A percentile compares a stretch with the other conserved stretches of the same genome.
These are phyloP conservation scores for Balearica regulorum DNA, from an alignment of 2,797 vertebrate genomes.

Conservation along the genomic window DNA sequence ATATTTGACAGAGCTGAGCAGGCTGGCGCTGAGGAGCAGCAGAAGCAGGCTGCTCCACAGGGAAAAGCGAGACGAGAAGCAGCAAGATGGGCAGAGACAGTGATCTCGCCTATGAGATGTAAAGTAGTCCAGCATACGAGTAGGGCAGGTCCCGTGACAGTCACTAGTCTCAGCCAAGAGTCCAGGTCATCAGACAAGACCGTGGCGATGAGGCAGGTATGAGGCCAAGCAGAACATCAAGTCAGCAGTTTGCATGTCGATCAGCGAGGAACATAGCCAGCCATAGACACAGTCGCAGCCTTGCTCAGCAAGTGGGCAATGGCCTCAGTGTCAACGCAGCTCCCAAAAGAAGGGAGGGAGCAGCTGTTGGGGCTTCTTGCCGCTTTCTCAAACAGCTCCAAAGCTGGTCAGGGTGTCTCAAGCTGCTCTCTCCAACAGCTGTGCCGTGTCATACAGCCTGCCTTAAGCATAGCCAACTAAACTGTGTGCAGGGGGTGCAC, in stretches of 20 bases:
- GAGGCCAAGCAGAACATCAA: neutral
- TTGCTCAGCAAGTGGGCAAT: neutral
- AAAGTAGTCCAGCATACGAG: rapidly evolving
- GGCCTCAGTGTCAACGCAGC: rapidly evolving
- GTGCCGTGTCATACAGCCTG: neutral
- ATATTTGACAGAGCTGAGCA: neutral
- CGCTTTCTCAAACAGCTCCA: neutral
- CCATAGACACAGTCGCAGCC: neutral
- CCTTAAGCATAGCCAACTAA: neutral
- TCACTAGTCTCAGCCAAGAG: neutral
- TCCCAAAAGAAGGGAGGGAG: neutral
- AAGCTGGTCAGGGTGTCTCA: neutral
- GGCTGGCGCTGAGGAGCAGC: neutral
- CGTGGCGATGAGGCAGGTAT: neutral
- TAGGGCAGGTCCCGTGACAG: neutral
- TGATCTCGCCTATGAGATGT: neutral
- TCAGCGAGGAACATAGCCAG: neutral
- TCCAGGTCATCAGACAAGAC: neutral
- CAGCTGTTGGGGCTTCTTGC: neutral
- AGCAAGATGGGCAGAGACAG: neutral
- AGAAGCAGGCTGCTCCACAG: neutral
- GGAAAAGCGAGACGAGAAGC: neutral
- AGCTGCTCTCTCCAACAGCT: neutral
- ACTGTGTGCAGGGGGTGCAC: neutral
- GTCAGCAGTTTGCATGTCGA: neutral